Evolutionary conservation across 2,797 vertebrate species (phyloP).

Genomic region (Harpagifer antarcticus): DNA sequence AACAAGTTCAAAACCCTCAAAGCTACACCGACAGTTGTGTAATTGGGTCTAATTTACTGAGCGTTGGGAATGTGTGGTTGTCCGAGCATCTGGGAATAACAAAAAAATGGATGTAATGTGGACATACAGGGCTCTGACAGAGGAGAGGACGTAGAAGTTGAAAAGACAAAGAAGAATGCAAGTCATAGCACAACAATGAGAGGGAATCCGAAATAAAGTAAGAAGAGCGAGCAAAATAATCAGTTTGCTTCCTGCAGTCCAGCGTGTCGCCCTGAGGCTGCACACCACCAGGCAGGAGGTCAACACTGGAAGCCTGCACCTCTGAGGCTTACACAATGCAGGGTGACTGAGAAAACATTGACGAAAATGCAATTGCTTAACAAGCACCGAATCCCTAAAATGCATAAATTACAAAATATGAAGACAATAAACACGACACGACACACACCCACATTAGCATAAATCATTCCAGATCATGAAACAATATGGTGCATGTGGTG

Average conservation of each 20-base stretch:
- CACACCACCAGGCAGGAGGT: conserved; percentile 49
- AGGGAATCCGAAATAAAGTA: background rate
- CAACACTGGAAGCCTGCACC: conserved; percentile 31
- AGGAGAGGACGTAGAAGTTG: background rate
- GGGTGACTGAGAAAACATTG: background rate
- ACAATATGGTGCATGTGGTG: background rate
- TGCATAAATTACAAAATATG: conserved; percentile 33
- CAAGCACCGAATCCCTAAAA: conserved; percentile 6
- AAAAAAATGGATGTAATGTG: background rate
- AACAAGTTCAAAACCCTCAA: conserved; percentile 28
- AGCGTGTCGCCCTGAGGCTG: conserved; percentile 13
- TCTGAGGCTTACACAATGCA: conserved; percentile 27
- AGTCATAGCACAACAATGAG: background rate
- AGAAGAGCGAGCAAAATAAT: conserved; percentile 8
- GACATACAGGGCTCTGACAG: background rate
- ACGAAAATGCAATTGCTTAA: conserved; percentile 3
- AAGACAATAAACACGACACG: background rate
- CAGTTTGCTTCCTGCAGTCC: conserved; percentile 12
- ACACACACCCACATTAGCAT: conserved; percentile 9
- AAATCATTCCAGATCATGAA: conserved; percentile 7
- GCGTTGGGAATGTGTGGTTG: background rate
- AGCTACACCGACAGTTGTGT: conserved; percentile 14
- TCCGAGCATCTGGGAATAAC: background rate
- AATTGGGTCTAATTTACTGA: conserved; percentile 4
- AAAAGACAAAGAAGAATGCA: background rate